A percentile compares a stretch with the other conserved stretches of the same genome.
Conservation (phyloP, 2,113 vertebrate species). For the Eleginops maclovinus region DNA sequence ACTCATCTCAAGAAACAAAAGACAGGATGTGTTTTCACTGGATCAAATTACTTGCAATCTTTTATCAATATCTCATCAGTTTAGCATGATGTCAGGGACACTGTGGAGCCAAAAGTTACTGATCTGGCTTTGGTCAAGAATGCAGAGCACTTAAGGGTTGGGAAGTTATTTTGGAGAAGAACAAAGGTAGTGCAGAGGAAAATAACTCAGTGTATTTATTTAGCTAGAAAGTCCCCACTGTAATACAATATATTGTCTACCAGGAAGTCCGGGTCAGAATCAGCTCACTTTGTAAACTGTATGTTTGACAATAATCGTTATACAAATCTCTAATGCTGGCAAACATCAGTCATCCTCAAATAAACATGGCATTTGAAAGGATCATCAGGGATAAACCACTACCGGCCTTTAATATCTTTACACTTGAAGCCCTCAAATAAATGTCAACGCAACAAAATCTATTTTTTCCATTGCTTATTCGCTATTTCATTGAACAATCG, state of each 20-base stretch:
- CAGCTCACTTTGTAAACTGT: not conserved
- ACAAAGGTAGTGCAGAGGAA: not conserved
- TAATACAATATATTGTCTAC: too few species aligned
- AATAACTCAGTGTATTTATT: not conserved
- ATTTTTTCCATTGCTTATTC: slow-evolving; percentile 14
- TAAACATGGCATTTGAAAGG: slow-evolving; percentile 1
- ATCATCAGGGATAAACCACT: slow-evolving; percentile 12
- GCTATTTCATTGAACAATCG: slow-evolving; percentile 23
- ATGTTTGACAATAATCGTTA: slow-evolving; percentile 11
- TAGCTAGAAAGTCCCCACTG: too few species aligned
- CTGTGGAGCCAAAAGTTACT: not conserved
- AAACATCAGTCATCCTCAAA: slow-evolving; percentile 2
- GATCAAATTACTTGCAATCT: not conserved
- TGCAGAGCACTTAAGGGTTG: not conserved
- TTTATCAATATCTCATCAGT: slow-evolving; percentile 19
- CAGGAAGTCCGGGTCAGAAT: not conserved
- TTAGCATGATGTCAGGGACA: not conserved
- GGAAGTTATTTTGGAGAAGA: not conserved
- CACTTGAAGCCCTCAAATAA: not conserved
- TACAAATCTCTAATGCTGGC: slow-evolving; percentile 9
- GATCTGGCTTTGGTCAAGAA: not conserved
- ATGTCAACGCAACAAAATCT: slow-evolving; percentile 5
- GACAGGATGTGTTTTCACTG: slow-evolving; percentile 26
- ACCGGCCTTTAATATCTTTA: slow-evolving; percentile 16
- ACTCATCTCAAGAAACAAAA: slow-evolving; percentile 39